Evolutionary conservation across 2,888 invertebrate species (phyloP), one percentile per base, ranked within the genome.

Genomic region (Acanthoscelides obtectus): DNA sequence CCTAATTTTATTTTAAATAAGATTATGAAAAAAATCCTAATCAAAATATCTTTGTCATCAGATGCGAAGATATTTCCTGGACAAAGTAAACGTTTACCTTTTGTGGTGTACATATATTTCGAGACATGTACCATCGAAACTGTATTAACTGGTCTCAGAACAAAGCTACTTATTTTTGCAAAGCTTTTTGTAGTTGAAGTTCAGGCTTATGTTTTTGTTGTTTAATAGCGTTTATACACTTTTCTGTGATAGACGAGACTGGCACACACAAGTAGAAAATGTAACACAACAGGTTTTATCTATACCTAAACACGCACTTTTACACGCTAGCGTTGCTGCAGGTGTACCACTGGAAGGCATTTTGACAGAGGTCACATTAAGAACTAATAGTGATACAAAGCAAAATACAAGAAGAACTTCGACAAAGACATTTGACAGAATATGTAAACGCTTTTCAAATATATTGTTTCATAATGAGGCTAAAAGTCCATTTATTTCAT

Each of bases 191-290:
- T 68, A 27, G 25, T 22, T 2, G 45, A 45, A 20, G 22, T 17
- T 27, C 20, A 27, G 45, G 20, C 20, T 71, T 67, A 68, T 69
- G 69, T 72, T 77, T 75, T 68, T 71, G 67, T 72, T 69, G 69
- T 71, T 69, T 67, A 69, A 70, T 45, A 45, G 45, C 45, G 22
- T 66, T 74, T 70, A 70, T 71, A 82, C 80, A 82, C 81, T 77
- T 83, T 45, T 82, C 84, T 84, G 84, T 84, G 84, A 84, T 84
- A 84, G 83, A 78, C 78, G 83, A 83, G 84, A 84, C 84, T 84
- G 84, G 83, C 83, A 83, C 83, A 83, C 83, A 72, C 77, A 69
- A 68, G 68, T 77, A 79, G 75, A 79, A 74, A 74, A 78, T 70
- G 70, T 66, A 63, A 25, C 25, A 17, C 45, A 1, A 45, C 45